Evolutionary conservation across 2,113 vertebrate genomes (phyloP), one percentile per base, ranked within the genome.

Genomic region (Panurus biarmicus): DNA sequence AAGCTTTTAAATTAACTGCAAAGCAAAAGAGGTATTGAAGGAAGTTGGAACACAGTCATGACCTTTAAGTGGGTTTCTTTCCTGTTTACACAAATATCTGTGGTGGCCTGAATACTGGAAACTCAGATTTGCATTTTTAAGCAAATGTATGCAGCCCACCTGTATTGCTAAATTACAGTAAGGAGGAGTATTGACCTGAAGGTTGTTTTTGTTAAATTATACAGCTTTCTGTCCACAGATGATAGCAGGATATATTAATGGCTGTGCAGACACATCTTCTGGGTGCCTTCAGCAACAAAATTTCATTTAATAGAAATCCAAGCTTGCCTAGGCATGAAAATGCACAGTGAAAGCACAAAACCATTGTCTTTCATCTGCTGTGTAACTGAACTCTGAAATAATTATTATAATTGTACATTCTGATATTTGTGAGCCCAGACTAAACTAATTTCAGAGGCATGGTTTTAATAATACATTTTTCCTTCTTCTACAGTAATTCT

Each of bases 291-390:
- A 92, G 93, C 89, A 95, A 95, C 47, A 66, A 73, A 84, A 88
- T 74, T 94, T 76, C 86, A 86, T 73, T 80, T 93, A 66, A 88
- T 3, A 90, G 89, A 88, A 95, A 86, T n/a, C 33, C 35, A 54
- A 47, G 77, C 94, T 77, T 96, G 93, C 84, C 93, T 84, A 61
- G 93, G 83, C 93, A 95, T 70, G 96, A 94, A 92, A 62, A 74
- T 14, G 14, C 3, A 1, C 83, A 73, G 79, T 14, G 17, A 88
- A 93, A 71, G 83, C 67, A 86, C n/a, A 86, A 79, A 92, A 72
- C 9, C 66, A 69, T 69, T 48, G 73, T 54, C 89, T 95, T 95
- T 95, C 91, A 95, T 94, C 83, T 86, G 42, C 83, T 65, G 28
- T 38, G 60, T 88, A 94, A 77, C 73, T 50, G 38, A 88, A 66